A percentile compares a stretch with the other conserved stretches of the same genome.
Conservation (phyloP, 2,797 vertebrate genomes). For the Borostomias antarcticus region DNA sequence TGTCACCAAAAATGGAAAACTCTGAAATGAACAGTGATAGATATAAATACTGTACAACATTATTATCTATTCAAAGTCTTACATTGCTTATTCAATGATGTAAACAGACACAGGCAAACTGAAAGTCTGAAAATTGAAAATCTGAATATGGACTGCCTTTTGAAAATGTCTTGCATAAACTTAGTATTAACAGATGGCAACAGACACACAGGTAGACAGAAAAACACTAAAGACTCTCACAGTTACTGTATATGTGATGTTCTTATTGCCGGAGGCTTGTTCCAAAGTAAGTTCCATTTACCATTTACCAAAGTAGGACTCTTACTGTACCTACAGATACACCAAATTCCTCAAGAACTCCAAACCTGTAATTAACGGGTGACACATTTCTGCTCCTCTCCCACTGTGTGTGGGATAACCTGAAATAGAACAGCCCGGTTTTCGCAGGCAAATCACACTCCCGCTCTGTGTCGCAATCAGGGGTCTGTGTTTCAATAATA, state of each 20-base stretch:
- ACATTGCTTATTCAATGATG: background rate
- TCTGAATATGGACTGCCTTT: too few relatives aligned
- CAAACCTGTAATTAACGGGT: constrained; percentile 78
- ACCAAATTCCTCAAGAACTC: constrained; percentile 66
- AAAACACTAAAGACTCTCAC: constrained; percentile 18
- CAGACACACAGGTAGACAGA: constrained; percentile 9
- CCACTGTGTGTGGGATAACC: constrained; percentile 76
- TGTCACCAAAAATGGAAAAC: too few relatives aligned
- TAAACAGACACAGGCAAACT: background rate
- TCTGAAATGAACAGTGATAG: background rate
- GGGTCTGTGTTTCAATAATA: constrained; percentile 19
- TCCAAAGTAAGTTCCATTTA: too few relatives aligned
- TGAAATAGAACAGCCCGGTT: constrained; percentile 75
- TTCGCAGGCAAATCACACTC: constrained; percentile 67
- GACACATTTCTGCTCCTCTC: constrained; percentile 75
- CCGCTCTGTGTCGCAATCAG: constrained; percentile 44
- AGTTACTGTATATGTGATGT: constrained; percentile 48
- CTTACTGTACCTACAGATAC: constrained; percentile 68
- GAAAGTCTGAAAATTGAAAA: too few relatives aligned
- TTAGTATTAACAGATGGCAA: background rate
- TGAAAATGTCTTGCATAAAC: background rate
- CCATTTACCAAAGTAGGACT: constrained; percentile 64
- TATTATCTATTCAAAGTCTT: too few relatives aligned
- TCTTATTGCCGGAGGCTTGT: constrained; percentile 67
- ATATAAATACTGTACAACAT: background rate